Evolutionary conservation across 2,888 invertebrate genomes (phyloP), one percentile per base, ranked within the genome.

Genomic region (Odontomyia ornata): DNA sequence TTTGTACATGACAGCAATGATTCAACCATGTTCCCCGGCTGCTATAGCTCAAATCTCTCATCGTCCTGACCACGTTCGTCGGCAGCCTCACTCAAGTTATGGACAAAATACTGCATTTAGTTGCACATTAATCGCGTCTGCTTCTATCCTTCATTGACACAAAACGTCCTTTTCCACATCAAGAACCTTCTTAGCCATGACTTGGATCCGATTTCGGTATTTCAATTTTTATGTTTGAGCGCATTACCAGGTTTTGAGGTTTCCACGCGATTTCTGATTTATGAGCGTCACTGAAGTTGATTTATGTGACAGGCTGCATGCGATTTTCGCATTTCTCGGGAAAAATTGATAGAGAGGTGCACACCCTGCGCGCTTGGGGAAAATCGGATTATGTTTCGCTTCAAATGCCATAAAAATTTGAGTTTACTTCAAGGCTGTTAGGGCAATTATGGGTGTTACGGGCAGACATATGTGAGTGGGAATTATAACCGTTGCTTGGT

Each of bases 231-330:
- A 2, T n/a, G 52, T 75, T 62, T 43, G 72, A 43, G 78, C 60
- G 64, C 75, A 79, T 79, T 79, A 77, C 69, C 78, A 77, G 77
- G 30, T 79, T 77, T 77, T 76, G 79, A 79, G 79, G 79, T 79
- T 79, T 79, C 79, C 79, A 79, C 79, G 79, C 79, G 77, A 79
- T 72, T 67, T 67, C 77, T 79, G 79, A 79, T 79, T 79, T 79
- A 79, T 79, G 76, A 76, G 73, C 46, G 56, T 73, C 75, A 46
- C 76, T 77, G 79, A 79, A 79, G 77, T 79, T 79, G 79, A 79
- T 79, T 79, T 79, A 79, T 79, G 77, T 62, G 76, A 77, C 77
- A 69, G 76, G 69, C 77, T 79, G 79, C 79, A 79, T 79, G 79
- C 79, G 76, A 79, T 79, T 78, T 79, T 57, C 27, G 57, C 67